Conservation (phyloP, 2,888 invertebrate genomes). For the Polyommatus icarus region DNA sequence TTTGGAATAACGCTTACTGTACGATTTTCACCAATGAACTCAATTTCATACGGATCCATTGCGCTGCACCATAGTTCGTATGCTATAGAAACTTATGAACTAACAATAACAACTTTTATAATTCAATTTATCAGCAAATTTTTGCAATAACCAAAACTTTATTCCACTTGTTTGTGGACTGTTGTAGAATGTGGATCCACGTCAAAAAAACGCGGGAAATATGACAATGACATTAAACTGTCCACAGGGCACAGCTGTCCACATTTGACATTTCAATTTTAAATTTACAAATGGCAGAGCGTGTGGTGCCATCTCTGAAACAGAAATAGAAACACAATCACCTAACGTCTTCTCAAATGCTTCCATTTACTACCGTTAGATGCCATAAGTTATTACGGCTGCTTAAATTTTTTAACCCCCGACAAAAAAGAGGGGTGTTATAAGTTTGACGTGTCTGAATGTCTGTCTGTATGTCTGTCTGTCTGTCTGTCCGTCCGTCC, state of each 20-base stretch:
- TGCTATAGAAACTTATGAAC: neutral
- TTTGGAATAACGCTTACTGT: conserved; percentile 92
- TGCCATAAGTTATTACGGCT: neutral
- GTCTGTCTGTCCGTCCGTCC: no score
- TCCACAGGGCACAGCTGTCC: no score
- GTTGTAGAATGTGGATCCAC: no score
- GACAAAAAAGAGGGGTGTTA: no score
- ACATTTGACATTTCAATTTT: no score
- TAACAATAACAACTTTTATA: neutral
- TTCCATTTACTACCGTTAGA: neutral
- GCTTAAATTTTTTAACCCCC: no score
- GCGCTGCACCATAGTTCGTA: neutral
- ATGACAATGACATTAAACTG: neutral
- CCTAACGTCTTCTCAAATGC: neutral
- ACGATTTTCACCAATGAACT: conserved; percentile 95
- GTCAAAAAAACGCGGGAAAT: conserved; percentile 37
- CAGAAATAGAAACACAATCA: neutral
- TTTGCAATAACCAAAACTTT: neutral
- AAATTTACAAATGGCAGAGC: neutral
- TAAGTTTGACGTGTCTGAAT: no score
- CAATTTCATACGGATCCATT: conserved; percentile 93
- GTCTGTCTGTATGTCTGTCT: no score
- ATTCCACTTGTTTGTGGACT: neutral
- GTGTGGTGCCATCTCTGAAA: neutral
- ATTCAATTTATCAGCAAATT: neutral